Evolutionary conservation across 2,113 vertebrate genomes (phyloP), one percentile per base, ranked within the genome.

Genomic region (Sinocyclocheilus maitianheensis): DNA sequence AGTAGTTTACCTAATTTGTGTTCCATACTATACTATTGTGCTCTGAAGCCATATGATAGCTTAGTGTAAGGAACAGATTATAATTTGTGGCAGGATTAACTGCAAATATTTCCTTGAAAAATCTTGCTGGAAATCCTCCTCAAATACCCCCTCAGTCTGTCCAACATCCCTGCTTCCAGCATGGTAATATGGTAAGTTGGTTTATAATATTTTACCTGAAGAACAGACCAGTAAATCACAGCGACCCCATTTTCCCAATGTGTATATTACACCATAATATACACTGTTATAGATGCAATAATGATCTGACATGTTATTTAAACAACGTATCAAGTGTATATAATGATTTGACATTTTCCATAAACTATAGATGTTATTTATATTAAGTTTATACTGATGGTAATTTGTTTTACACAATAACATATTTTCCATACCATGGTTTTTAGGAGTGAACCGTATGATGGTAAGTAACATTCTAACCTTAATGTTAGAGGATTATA

Each of bases 321-420:
- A 76, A 76, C 74, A 76, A 26, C 9, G 13, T 13, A 76, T 76
- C 43, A 48, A 76, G 74, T 76, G n/a, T 51, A 76, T 76, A 76
- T 76, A 48, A 76, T 76, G 12, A 76, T 76, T 76, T 48, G n/a
- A 76, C 43, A 76, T 51, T 26, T 76, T 76, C 74, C 74, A 76
- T 76, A 76, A 48, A 76, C 74, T 74, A 74, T 43, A 74, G 69
- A 43, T 2, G 43, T 51, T 51, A 51, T 76, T 51, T 76, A 76
- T 13, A n/a, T 51, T 26, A 51, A 14, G 43, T 51, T 76, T 76
- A 76, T 16, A 76, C 40, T 51, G 12, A 16, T 7, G 74, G 5
- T 76, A 51, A 76, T 76, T 76, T 76, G 74, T 76, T 76, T 51
- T 51, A 76, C n/a, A 13, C 74, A 48, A 26, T 46, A 48, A 76